Evolutionary conservation across 2,888 invertebrate species (phyloP), one percentile per base, ranked within the genome.

Genomic region (Apamea anceps): DNA sequence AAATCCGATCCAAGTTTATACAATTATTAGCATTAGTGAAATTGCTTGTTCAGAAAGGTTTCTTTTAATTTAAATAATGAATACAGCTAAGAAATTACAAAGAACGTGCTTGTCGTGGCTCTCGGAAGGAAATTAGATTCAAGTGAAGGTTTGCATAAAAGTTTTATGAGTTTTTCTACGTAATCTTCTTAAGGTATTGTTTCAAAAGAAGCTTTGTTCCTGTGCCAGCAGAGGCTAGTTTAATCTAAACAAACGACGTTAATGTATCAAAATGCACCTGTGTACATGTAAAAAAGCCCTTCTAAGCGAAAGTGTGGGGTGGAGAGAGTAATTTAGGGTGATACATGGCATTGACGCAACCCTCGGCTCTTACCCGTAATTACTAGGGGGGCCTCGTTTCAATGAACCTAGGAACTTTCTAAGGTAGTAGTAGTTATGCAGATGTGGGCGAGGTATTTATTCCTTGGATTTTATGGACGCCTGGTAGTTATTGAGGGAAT

Each of bases 281-380:
- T 91, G 86, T 90, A 85, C 84, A 87, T 87, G 90, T 88, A 91
- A 92, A 94, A 94, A 92, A 91, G 81, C 87, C 88, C 93, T 92
- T 89, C 87, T 86, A 77, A 88, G 89, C 87, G 89, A 84, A 90
- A 91, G 87, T 85, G 86, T 87, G 87, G 95, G 94, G 94, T 86
- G 93, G 91, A 93, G 91, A 93, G 94, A 95, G 95, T 94, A 95
- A 95, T 96, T 95, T 95, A 94, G 94, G 95, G 94, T 94, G 95
- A 95, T 95, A 94, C 93, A 93, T 90, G 91, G 93, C 90, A 91
- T 90, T 90, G 91, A 91, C 89, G 91, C 87, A 91, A 87, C 91
- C 91, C 92, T 90, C 89, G 81, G 74, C 83, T 87, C 79, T 87
- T 80, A 87, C 75, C 81, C 86, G 90, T 92, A 92, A 93, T 93